phyloP scores from a whole-genome alignment of 2,113 vertebrate genomes.

The Narcine bancroftii region DNA sequence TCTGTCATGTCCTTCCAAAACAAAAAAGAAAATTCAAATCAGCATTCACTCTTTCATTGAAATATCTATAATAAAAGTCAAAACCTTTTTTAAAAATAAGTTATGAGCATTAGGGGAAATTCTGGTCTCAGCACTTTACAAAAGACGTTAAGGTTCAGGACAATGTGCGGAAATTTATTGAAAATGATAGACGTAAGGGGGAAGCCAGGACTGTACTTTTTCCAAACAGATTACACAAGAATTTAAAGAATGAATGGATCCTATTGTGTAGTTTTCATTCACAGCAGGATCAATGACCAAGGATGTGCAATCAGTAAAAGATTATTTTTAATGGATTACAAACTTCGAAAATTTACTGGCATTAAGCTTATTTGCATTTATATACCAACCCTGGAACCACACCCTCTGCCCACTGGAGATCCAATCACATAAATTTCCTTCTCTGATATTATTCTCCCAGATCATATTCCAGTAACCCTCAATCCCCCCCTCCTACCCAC shows the following conservation, averaged over 20 bases:
- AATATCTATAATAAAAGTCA: neutral
- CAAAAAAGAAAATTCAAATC: constrained; percentile 29
- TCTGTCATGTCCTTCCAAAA: constrained; percentile 89
- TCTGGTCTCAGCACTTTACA: neutral
- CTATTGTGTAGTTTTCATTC: too few relatives aligned
- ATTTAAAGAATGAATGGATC: too few relatives aligned
- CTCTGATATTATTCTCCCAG: neutral
- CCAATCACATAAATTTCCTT: neutral
- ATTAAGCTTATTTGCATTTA: too few relatives aligned
- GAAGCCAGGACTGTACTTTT: too few relatives aligned
- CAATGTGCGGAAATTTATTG: too few relatives aligned
- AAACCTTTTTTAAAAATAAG: neutral
- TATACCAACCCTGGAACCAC: too few relatives aligned
- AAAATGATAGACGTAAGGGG: neutral
- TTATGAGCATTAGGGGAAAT: neutral
- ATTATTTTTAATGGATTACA: too few relatives aligned
- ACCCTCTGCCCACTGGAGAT: neutral
- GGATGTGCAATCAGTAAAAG: too few relatives aligned
- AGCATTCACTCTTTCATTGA: neutral
- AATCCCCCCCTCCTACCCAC: neutral
- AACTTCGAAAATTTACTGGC: too few relatives aligned
- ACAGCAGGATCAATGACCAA: too few relatives aligned
- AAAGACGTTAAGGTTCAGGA: neutral
- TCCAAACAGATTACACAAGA: too few relatives aligned
- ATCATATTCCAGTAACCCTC: neutral